Evolutionary conservation across 1,140 invertebrate genomes (phyloP).

Genomic region (Helicorthomorpha holstii): DNA sequence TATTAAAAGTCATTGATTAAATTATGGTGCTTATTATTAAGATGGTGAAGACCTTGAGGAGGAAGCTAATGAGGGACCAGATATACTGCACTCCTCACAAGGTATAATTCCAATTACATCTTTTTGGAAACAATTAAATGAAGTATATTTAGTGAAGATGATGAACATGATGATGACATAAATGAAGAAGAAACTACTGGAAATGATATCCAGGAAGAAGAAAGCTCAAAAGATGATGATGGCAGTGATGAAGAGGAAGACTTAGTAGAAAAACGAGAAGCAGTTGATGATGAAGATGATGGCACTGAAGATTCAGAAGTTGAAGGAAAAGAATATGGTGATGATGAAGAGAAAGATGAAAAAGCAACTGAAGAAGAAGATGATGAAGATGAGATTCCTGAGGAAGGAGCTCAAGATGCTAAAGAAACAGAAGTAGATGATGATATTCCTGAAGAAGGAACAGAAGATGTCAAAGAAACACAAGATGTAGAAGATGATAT

Average conservation of each 20-base stretch:
- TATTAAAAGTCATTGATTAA: background rate
- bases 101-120: too few relatives aligned
- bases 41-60: conserved; percentile 5
- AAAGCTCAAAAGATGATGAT: conserved; percentile 5
- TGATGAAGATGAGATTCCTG: too few relatives aligned
- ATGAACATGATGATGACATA: conserved; percentile 1
- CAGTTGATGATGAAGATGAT: conserved; percentile 3
- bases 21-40: conserved; percentile 6
- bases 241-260: conserved; percentile 9
- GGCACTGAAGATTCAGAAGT: conserved; percentile 5
- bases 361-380: conserved; percentile 14
- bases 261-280: conserved; percentile 7
- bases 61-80: conserved; percentile 5
- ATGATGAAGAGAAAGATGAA: background rate
- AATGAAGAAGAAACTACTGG: conserved; percentile 6
- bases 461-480: background rate
- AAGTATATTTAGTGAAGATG: background rate
- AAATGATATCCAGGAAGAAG: conserved; percentile 6
- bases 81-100: too few relatives aligned
- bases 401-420: conserved; percentile 1
- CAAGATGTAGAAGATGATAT: background rate
- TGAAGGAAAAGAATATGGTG: conserved; percentile 3
- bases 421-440: conserved; percentile 5
- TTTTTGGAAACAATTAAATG: conserved; percentile 12
- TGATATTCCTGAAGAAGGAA: conserved; percentile 13